phyloP scores from a whole-genome alignment of 2,113 vertebrate species.

The Oxygymnocypris stewartii region DNA sequence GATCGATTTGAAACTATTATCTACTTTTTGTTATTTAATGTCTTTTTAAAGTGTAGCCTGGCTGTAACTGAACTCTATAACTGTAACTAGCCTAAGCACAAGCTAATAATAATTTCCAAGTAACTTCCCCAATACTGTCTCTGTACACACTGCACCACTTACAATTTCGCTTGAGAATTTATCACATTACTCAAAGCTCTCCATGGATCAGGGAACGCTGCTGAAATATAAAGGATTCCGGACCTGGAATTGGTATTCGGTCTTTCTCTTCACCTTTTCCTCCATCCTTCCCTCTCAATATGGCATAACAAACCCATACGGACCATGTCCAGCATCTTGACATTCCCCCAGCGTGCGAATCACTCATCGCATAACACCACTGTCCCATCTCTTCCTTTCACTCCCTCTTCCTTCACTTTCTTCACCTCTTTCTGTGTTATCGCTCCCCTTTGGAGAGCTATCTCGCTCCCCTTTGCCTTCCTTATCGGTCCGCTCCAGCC shows the following conservation, averaged over 20 bases:
- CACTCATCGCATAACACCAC: conserved; percentile 30
- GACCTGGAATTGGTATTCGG: not conserved
- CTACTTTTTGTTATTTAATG: not conserved
- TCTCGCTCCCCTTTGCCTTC: conserved; percentile 43
- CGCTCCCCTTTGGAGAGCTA: conserved; percentile 52
- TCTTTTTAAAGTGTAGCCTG: not conserved
- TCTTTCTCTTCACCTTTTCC: conserved; percentile 18
- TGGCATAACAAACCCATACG: conserved; percentile 3
- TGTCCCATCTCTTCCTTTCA: conserved; percentile 40
- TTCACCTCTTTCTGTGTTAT: conserved; percentile 53
- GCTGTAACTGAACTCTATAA: not conserved
- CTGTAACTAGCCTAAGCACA: not conserved
- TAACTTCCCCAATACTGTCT: not conserved
- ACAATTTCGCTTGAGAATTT: not conserved
- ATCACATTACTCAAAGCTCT: conserved; percentile 17
- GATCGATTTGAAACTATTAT: not conserved
- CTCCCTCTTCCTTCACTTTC: conserved; percentile 39
- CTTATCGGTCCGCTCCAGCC: conserved; percentile 59
- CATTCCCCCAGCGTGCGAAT: conserved; percentile 38
- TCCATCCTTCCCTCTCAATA: not conserved
- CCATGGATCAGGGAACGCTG: conserved; percentile 9
- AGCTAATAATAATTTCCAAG: not conserved
- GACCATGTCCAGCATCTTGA: conserved; percentile 46
- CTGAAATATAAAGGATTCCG: conserved; percentile 17
- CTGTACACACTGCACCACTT: not conserved